Percentiles rank a stretch among this genome's conserved stretches.
These are phyloP conservation scores for Eupsilia transversa DNA, from an alignment of 2,888 invertebrate genomes.

Conservation along the genomic window DNA sequence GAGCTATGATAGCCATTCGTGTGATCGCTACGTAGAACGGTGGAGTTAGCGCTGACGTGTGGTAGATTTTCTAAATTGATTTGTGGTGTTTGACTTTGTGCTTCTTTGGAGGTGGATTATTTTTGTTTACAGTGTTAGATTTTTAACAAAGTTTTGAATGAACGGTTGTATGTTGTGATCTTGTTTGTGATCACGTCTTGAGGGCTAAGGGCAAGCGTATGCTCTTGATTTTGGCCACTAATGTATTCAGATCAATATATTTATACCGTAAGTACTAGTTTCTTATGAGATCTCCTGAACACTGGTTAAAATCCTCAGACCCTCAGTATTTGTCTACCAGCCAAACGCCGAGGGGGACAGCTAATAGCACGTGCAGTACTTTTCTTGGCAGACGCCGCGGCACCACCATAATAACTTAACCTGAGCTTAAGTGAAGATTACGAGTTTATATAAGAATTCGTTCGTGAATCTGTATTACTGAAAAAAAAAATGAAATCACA, in stretches of 20 bases:
- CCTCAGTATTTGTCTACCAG: neutral
- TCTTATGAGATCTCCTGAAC: neutral
- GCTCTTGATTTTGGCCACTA: neutral
- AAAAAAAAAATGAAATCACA: neutral
- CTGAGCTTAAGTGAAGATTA: neutral
- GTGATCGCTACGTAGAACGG: constrained; percentile 48
- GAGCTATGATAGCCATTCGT: constrained; percentile 61
- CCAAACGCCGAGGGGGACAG: neutral
- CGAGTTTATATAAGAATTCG: neutral
- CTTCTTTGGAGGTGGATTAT: constrained; percentile 31
- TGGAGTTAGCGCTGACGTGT: constrained; percentile 58
- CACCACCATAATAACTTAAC: no score
- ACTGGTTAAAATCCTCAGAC: no score
- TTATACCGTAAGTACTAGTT: neutral
- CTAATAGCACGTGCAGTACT: neutral
- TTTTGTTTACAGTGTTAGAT: neutral
- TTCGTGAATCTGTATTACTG: neutral
- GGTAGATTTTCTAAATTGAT: constrained; percentile 61
- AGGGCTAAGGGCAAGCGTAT: neutral
- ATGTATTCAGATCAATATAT: neutral
- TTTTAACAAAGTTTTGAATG: constrained; percentile 13
- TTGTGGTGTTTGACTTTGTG: constrained; percentile 45
- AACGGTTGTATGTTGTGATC: no score
- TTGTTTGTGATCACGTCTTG: neutral
- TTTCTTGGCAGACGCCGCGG: neutral